Conservation (phyloP, 2,888 invertebrate species). For the Pelosia muscerda region DNA sequence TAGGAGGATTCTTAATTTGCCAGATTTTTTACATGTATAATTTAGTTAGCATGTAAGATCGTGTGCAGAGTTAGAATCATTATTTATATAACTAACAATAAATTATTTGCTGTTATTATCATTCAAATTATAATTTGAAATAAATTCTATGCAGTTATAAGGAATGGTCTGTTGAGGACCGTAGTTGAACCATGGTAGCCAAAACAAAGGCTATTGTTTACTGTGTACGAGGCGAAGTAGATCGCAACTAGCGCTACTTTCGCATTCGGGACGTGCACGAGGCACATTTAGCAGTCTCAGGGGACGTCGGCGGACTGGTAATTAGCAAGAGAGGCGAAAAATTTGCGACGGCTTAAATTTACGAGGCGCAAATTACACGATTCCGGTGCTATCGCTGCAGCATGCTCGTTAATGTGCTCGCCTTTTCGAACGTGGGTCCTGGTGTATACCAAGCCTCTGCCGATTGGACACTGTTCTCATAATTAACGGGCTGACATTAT, state of each 20-base stretch:
- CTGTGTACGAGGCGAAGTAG: conserved; percentile 71
- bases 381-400: conserved; percentile 83
- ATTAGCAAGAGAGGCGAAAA: conserved; percentile 86
- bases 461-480: conserved; percentile 42
- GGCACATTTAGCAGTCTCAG: conserved; percentile 83
- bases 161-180: conserved; percentile 67
- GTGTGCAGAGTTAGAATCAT: too few relatives aligned
- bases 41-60: too few relatives aligned
- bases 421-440: conserved; percentile 78
- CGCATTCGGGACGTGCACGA: conserved; percentile 83
- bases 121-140: conserved; percentile 40
- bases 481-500: conserved; percentile 60
- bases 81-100: neutral
- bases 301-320: conserved; percentile 83
- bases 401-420: conserved; percentile 82
- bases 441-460: conserved; percentile 34
- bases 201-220: conserved; percentile 84
- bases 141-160: conserved; percentile 56
- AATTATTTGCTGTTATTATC: neutral
- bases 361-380: conserved; percentile 87
- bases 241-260: conserved; percentile 75
- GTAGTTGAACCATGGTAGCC: conserved; percentile 73
- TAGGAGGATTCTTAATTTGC: too few relatives aligned
- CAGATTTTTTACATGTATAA: too few relatives aligned
- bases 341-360: conserved; percentile 86